phyloP scores from a whole-genome alignment of 2,888 invertebrate genomes.

The Trisateles emortualis region DNA sequence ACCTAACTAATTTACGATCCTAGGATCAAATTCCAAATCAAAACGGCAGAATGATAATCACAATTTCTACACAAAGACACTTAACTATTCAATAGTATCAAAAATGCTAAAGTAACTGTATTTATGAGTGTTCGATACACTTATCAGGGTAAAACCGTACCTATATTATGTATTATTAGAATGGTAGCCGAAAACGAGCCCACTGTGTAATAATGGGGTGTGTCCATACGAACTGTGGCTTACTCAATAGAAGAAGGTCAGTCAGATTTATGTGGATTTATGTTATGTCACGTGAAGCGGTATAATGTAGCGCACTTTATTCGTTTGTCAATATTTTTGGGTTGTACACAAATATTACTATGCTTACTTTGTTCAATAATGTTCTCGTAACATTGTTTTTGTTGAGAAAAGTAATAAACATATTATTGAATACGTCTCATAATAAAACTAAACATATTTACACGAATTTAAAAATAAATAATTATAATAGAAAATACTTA shows the following conservation, averaged over 20 bases:
- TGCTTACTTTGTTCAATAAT: background rate
- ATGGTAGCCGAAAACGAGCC: conserved; percentile 49
- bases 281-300: conserved; percentile 32
- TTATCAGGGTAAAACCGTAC: conserved; percentile 6
- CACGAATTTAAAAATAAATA: too few species aligned
- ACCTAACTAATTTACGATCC: too few species aligned
- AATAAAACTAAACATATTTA: conserved; percentile 5
- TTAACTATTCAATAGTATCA: too few species aligned
- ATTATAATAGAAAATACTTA: too few species aligned
- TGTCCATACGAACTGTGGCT: conserved; percentile 53
- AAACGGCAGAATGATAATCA: too few species aligned
- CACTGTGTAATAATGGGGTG: conserved; percentile 58
- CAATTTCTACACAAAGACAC: too few species aligned
- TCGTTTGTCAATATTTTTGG: conserved; percentile 28
- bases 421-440: too few species aligned
- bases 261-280: conserved; percentile 50
- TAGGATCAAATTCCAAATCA: too few species aligned
- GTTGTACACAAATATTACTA: conserved; percentile 1
- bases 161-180: conserved; percentile 53
- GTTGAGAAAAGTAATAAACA: too few species aligned
- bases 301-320: conserved; percentile 43
- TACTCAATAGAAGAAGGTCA: conserved; percentile 43
- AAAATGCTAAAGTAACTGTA: conserved; percentile 6
- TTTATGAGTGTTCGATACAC: conserved; percentile 5
- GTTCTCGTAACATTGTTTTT: too few species aligned